Percentiles rank a stretch among this genome's conserved stretches.
Conservation (phyloP, 1,140 invertebrate genomes). For the Popillia japonica region DNA sequence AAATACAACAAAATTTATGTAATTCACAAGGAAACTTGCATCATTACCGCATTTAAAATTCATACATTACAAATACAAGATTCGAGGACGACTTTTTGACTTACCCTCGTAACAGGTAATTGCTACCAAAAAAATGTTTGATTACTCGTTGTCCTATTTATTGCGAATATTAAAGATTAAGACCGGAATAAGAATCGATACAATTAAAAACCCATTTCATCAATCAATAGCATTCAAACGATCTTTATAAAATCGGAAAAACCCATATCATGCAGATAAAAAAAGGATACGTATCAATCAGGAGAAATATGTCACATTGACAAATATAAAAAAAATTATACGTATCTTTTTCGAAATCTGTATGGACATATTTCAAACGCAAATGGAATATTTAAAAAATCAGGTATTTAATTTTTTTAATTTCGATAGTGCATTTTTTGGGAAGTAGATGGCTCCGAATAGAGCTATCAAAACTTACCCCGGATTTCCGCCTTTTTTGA, state of each 20-base stretch:
- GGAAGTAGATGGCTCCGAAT: not conserved
- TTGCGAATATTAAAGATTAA: not conserved
- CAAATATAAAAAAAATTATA: not conserved
- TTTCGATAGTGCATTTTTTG: not conserved
- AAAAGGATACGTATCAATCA: not conserved
- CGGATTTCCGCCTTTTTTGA: not conserved
- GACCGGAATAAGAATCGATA: not conserved
- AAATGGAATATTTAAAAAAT: not conserved
- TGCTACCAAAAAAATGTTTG: too few species aligned
- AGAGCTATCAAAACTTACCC: not conserved
- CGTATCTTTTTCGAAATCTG: not conserved
- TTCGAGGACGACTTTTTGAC: too few species aligned
- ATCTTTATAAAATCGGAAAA: not conserved
- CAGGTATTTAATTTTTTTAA: not conserved
- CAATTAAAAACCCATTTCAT: conserved; percentile 7
- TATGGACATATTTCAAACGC: not conserved
- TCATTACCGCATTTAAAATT: not conserved
- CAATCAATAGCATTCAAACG: too few species aligned
- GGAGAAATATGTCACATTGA: not conserved
- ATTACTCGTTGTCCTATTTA: too few species aligned
- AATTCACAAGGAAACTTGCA: not conserved
- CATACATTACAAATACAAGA: too few species aligned
- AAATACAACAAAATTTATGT: not conserved
- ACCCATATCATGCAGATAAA: not conserved
- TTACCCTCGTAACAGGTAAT: too few species aligned